These are phyloP conservation scores for Gopherus flavomarginatus DNA, from an alignment of 2,113 vertebrate species.

Conservation along the genomic window DNA sequence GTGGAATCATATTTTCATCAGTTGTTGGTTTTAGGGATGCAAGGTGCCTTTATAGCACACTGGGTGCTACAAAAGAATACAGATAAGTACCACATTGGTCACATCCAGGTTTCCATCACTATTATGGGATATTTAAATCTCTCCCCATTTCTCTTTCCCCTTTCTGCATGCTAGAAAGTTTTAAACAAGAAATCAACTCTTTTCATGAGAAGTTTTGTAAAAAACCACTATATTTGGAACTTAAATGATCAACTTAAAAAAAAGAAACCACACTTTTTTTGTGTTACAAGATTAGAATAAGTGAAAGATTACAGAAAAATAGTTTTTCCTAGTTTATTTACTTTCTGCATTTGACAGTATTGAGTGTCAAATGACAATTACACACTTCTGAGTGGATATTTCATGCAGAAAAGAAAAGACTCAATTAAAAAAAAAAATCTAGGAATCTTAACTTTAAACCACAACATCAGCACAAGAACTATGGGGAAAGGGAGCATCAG, in stretches of 20 bases:
- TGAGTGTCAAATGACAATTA: neutral
- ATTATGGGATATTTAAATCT: neutral
- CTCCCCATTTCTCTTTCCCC: neutral
- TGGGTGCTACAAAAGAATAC: neutral
- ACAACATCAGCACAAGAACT: neutral
- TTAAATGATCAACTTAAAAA: neutral
- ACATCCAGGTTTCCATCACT: neutral
- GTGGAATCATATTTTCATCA: neutral
- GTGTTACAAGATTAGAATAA: neutral
- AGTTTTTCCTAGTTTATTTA: neutral
- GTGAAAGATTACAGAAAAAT: neutral
- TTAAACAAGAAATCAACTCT: accelerated
- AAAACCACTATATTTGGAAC: neutral
- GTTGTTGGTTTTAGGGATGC: neutral
- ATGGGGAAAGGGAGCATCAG: neutral
- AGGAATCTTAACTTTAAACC: neutral
- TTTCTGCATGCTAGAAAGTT: neutral
- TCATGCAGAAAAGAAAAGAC: neutral
- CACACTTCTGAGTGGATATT: neutral
- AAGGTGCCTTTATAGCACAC: neutral
- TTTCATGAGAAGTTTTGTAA: neutral
- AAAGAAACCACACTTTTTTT: neutral
- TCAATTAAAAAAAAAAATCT: no score
- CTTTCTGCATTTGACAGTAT: neutral
- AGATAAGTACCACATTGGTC: neutral